Base-by-base conservation (phyloP, 1,140 invertebrate genomes). In the Atta cephalotes region DNA sequence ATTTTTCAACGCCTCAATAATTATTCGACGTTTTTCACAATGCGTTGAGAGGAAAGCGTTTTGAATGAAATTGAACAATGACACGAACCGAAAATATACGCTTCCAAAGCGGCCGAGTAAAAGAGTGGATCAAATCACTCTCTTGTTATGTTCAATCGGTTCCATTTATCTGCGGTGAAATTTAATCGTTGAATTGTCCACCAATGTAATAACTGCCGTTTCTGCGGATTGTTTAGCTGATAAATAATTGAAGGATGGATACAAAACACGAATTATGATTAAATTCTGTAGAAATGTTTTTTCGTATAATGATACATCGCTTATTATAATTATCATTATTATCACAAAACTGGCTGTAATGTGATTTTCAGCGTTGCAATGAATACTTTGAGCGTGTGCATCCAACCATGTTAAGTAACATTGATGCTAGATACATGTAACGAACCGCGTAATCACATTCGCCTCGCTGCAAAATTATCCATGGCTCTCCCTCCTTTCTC, bases 351-450 rank as follows among this genome's bases (percentile, higher is more conserved):
- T 14, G 28, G 12, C 7, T 35, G 5, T 60, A 74, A 74, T 1
- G 39, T 25, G 56, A 82, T 82, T 72, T 62, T 62, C 80, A 60
- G n/a, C 31, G 53, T 82, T 72, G 14, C 25, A 18, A 31, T 60
- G 79, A 68, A 74, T 62, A 60, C 53, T 82, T 82, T 82, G 80
- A 72, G 25, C 35, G 39, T 56, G 51, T 49, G 68, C 53, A 49
- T 9, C 39, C 25, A 56, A 82, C 35, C 53, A 16, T 18, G 68
- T 72, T 82, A 82, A 82, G 80, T 82, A 72, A 82, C 65, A 72
- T 74, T n/a, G 80, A 74, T 60, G 53, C 79, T 16, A 71, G 79
- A 81, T 82, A 72, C 68, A 35, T 39, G 68, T 74, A 82, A 82
- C 53, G 53, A 82, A 60, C 80, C 80, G 56, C 66, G 21, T 82